Evolutionary conservation across 2,113 vertebrate species (phyloP).

Genomic region (Neogale vison): DNA sequence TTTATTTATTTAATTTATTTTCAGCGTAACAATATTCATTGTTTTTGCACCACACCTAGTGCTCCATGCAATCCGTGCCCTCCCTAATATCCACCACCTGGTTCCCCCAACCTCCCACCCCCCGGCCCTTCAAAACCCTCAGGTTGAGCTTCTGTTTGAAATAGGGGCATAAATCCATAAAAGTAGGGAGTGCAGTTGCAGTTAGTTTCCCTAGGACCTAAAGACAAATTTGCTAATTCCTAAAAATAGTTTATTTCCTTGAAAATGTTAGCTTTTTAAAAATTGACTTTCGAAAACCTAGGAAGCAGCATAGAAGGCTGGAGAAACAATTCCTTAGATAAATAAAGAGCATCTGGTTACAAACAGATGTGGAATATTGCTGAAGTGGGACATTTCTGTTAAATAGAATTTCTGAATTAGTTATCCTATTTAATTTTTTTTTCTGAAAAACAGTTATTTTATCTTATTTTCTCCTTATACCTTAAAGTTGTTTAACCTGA

Average conservation of each 20-base stretch:
- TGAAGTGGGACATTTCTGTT: not conserved
- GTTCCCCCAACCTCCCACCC: no score
- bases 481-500: not conserved
- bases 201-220: not conserved
- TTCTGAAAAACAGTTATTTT: not conserved
- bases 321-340: not conserved
- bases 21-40: no score
- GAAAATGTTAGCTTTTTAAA: not conserved
- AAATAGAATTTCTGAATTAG: not conserved
- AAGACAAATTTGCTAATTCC: conserved; percentile 18
- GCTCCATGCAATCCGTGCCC: no score
- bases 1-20: no score
- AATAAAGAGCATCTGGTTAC: not conserved
- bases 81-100: no score
- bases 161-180: not conserved
- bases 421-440: not conserved
- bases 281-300: conserved; percentile 50
- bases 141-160: not conserved
- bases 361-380: not conserved
- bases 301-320: conserved; percentile 15
- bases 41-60: no score
- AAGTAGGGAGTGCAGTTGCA: not conserved
- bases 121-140: no score
- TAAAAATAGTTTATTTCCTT: not conserved
- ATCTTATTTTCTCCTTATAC: not conserved